Evolutionary conservation across 1,140 invertebrate genomes (phyloP), one percentile per base, ranked within the genome.

Genomic region (Eriosoma lanigerum): DNA sequence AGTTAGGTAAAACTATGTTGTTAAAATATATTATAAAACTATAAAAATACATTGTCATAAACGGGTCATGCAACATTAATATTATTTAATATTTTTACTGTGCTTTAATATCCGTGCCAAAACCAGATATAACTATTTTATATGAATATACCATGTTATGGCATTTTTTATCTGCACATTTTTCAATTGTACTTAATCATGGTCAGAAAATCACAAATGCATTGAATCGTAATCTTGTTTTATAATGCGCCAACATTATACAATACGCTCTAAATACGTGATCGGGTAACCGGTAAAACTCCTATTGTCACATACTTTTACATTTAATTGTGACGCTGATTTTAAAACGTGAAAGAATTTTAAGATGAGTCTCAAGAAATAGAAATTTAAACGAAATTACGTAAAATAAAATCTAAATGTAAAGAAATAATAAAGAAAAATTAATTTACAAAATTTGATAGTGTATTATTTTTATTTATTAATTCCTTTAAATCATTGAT

Each of bases 151-250:
- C 48, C 19, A 24, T 70, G 66, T 70, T 70, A 70, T 70, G 21
- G 19, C 1, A 70, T 70, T 26, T 70, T 26, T 50, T 50, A 15
- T 50, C 50, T 48, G 46, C 10, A 17, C 50, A 50, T 50, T 70
- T 70, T 17, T 50, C 66, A 50, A 70, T 70, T 70, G 66, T 50
- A 50, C 24, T 70, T 26, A 26, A 60, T 46, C 54, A 21, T 38
- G 15, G 26, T 15, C 72, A 56, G 32, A 58, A 76, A 76, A 60
- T 76, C 29, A 60, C 54, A 60, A 76, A 60, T 6, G 32, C 44
- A 60, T 76, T 46, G 73, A 60, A 58, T 76, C 73, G 32, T 76
- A 76, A 76, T 76, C 73, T 46, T 24, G 73, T 60, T 76, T 58
- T 76, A 60, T 76, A 58, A 60, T 76, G 15, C 38, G 8, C 19